Conservation (phyloP, 92 coral and sea anemone species). For the Porites lobata region DNA sequence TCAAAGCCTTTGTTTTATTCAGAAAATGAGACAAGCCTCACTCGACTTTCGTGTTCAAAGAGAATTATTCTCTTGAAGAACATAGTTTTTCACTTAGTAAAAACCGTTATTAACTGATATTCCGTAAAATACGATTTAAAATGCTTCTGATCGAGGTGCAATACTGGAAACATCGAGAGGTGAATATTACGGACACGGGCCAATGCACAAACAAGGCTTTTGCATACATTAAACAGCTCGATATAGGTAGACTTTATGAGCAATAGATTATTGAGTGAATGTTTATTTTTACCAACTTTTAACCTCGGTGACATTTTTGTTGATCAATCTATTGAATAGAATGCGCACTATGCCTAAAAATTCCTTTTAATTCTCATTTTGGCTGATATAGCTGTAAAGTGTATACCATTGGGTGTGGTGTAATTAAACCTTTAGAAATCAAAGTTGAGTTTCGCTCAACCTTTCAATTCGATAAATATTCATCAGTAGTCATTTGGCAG, state of each 20-base stretch:
- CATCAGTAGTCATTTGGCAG: slow-evolving; percentile 9
- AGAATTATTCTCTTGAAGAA: background rate
- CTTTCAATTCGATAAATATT: slow-evolving; percentile 30
- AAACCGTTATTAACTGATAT: slow-evolving; percentile 8
- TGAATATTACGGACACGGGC: slow-evolving; percentile 19
- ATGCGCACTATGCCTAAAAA: background rate
- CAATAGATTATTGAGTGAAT: slow-evolving; percentile 11
- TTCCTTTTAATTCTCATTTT: too few relatives aligned
- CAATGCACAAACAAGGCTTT: slow-evolving; percentile 6
- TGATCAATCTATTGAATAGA: background rate
- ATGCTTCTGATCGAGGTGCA: background rate
- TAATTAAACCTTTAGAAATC: background rate
- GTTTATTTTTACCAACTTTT: slow-evolving; percentile 28
- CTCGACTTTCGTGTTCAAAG: background rate
- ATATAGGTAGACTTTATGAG: background rate
- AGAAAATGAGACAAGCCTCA: background rate
- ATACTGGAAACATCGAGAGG: background rate
- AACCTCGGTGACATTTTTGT: background rate
- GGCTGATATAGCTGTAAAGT: too few relatives aligned
- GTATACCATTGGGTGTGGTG: slow-evolving; percentile 32
- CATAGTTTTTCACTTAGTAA: background rate
- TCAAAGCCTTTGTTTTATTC: slow-evolving; percentile 7
- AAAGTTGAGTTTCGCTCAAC: background rate
- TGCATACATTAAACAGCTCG: background rate
- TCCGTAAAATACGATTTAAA: background rate